Base-by-base conservation (phyloP, 2,113 vertebrate species). In the Ochotona princeps region DNA sequence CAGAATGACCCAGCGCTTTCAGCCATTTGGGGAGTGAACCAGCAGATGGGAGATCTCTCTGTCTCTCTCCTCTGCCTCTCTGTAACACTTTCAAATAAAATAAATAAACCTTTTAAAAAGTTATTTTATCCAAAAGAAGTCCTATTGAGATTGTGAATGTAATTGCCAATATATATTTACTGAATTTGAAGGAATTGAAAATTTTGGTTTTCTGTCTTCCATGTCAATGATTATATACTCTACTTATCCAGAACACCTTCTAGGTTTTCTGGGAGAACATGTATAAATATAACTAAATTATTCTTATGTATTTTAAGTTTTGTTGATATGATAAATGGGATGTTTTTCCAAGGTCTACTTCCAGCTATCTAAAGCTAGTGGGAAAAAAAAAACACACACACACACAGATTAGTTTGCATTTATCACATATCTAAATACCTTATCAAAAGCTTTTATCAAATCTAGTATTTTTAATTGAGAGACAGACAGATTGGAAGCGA, bases 141-240 rank as follows among this genome's bases (percentile, higher is more conserved):
- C 8, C 47, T 26, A 78, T 57, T 81, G 67, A 63, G 51, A 44
- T 85, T 81, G 38, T 91, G 14, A 85, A 65, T 86, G 4, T 20
- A 93, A 63, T 60, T 72, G 5, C 15, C 65, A 93, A 66, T 47
- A 89, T 66, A 13, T 85, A 49, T 74, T 93, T 85, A 83, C 4
- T 66, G 72, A 79, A 28, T 93, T 89, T 74, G 26, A 93, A 87
- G 89, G 30, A 83, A 87, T 6, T 11, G 26, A 91, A 93, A 88
- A 44, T 61, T 76, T 66, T 61, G 73, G 11, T 47, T 83, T 88
- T 78, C 73, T 93, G 51, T 65, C 38, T 86, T 74, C 14, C 15
- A 44, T 74, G 25, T 28, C 79, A 65, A 70, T 30, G 11, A 81
- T 2, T 79, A 6, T 32, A 54, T 78, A 20, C 57, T 75, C 73